phyloP scores from a whole-genome alignment of 2,797 vertebrate species.

The Phylloscopus collybita region DNA sequence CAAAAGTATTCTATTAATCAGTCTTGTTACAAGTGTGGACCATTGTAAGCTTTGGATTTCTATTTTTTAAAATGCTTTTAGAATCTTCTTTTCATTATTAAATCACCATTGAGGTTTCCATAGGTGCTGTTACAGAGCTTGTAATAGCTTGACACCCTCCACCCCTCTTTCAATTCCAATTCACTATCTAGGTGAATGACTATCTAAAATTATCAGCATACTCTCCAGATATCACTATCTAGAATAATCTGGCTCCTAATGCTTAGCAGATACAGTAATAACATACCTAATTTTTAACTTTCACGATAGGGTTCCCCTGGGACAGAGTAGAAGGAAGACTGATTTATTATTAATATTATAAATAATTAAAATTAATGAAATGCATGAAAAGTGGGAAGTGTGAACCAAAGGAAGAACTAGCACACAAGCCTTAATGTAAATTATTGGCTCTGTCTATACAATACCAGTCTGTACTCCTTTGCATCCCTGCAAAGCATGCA shows the following conservation, averaged over 20 bases:
- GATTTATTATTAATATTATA: slow-evolving; percentile 49
- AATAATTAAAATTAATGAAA: slow-evolving; percentile 52
- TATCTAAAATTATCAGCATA: slow-evolving; percentile 29
- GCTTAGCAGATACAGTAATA: slow-evolving; percentile 26
- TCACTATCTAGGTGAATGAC: slow-evolving; percentile 19
- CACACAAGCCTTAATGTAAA: neutral
- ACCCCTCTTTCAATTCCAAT: neutral
- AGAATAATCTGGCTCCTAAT: slow-evolving; percentile 22
- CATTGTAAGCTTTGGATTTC: neutral
- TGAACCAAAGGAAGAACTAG: neutral
- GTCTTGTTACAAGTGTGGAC: neutral
- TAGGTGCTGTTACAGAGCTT: neutral
- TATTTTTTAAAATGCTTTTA: neutral
- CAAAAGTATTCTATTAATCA: slow-evolving; percentile 33
- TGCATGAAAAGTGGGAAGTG: neutral
- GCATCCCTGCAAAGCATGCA: neutral
- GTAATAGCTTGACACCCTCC: slow-evolving; percentile 9
- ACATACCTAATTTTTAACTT: slow-evolving; percentile 33
- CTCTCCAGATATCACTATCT: slow-evolving; percentile 31
- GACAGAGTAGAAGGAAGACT: neutral
- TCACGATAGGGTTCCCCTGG: neutral
- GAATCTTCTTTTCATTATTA: neutral
- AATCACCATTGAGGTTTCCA: neutral
- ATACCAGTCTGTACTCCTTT: neutral
- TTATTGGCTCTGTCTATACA: neutral